These are phyloP conservation scores for Ophioderma brevispina DNA, from an alignment of 35 echinoderm and acorn worm genomes.

Conservation along the genomic window DNA sequence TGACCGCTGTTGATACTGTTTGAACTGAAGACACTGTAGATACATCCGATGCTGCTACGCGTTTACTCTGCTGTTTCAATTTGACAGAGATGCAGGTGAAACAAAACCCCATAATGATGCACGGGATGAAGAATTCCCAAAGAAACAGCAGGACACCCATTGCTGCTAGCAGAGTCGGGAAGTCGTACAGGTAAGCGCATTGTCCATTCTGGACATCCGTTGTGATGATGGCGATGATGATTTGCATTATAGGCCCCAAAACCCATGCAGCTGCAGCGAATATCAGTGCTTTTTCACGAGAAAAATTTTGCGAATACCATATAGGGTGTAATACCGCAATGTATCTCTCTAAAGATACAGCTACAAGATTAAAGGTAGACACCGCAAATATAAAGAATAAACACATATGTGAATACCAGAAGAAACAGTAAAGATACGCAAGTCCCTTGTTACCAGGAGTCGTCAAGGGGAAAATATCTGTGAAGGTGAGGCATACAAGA, in stretches of 20 bases:
- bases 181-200: neutral
- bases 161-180: neutral
- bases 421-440: constrained; percentile 33
- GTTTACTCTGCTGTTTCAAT: constrained; percentile 39
- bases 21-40: neutral
- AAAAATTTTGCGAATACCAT: constrained; percentile 55
- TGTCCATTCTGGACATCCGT: constrained; percentile 2
- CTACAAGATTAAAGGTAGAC: constrained; percentile 73
- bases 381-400: constrained; percentile 56
- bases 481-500: constrained; percentile 18
- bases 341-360: constrained; percentile 73
- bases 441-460: neutral
- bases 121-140: constrained; percentile 72
- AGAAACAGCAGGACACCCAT: constrained; percentile 53
- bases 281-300: neutral
- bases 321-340: constrained; percentile 70
- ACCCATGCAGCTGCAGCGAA: constrained; percentile 40
- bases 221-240: neutral
- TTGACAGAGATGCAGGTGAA: constrained; percentile 54
- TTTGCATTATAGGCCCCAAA: constrained; percentile 46
- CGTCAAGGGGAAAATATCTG: neutral
- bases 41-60: neutral
- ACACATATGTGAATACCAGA: constrained; percentile 50
- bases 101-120: constrained; percentile 74
- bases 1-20: too few species aligned